Conservation (phyloP, 2,888 invertebrate genomes). For the Eutolmus rufibarbis region DNA sequence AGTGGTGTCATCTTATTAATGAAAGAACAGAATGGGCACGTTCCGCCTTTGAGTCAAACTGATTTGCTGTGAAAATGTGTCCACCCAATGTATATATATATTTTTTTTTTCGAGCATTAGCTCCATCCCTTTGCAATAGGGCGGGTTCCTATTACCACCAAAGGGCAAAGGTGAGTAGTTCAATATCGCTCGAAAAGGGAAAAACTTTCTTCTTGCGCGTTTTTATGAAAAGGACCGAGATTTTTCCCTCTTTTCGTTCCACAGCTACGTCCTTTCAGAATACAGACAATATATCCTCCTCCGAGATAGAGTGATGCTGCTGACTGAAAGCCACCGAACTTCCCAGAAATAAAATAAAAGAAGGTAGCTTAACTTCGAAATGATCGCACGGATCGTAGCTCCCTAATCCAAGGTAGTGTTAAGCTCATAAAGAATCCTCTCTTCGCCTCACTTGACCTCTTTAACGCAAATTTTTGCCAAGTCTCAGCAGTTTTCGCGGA, state of each 20-base stretch:
- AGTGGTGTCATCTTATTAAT: slow-evolving; percentile 24
- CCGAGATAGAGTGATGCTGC: neutral
- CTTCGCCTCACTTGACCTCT: neutral
- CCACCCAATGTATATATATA: neutral
- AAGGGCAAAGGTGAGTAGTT: slow-evolving; percentile 1
- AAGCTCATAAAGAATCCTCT: neutral
- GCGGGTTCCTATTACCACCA: neutral
- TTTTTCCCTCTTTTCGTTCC: neutral
- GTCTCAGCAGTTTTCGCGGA: neutral
- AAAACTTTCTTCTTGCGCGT: neutral
- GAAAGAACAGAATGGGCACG: neutral
- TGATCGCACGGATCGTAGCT: neutral
- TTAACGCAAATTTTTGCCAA: neutral
- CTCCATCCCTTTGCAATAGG: neutral
- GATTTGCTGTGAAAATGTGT: neutral
- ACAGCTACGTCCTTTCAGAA: neutral
- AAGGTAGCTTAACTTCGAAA: neutral
- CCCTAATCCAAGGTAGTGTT: neutral
- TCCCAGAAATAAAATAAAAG: neutral
- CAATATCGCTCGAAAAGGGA: neutral
- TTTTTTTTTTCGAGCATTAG: neutral
- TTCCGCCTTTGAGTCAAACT: neutral
- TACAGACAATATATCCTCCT: neutral
- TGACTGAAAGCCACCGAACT: neutral
- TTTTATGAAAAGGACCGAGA: neutral